Conservation (phyloP, 2,888 invertebrate genomes). For the Pristionchus entomophagus region DNA sequence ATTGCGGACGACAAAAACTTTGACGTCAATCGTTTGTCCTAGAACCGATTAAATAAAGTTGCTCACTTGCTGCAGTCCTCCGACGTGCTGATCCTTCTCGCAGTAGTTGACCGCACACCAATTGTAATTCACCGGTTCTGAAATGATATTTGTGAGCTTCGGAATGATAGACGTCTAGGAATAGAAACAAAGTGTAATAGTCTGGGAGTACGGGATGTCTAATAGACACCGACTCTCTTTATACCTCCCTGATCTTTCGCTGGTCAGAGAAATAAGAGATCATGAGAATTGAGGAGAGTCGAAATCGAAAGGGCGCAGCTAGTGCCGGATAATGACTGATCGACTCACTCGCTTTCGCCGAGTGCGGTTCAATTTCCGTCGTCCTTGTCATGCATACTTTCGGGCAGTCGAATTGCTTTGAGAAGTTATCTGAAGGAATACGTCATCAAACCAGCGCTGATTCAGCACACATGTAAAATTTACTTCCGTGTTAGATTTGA, state of each 20-base stretch:
- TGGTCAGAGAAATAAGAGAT: neutral
- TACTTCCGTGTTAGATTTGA: no score
- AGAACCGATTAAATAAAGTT: no score
- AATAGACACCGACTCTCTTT: no score
- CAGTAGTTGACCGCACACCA: conserved; percentile 40
- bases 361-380: neutral
- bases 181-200: neutral
- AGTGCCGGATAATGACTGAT: neutral
- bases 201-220: neutral
- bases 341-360: neutral
- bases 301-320: no score
- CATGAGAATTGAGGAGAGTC: neutral
- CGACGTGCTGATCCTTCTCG: neutral
- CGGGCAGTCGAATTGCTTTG: neutral
- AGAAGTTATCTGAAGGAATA: neutral
- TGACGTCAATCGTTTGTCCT: no score
- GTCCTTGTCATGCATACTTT: conserved; percentile 7
- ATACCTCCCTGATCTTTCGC: no score
- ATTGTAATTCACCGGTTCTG: conserved; percentile 6
- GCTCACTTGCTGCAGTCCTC: neutral
- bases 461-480: no score
- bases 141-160: neutral
- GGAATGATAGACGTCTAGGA: neutral
- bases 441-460: no score
- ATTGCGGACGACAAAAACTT: no score